Evolutionary conservation across 2,888 invertebrate genomes (phyloP), one percentile per base, ranked within the genome.

Genomic region (Poecilobothrus nobilitatus): DNA sequence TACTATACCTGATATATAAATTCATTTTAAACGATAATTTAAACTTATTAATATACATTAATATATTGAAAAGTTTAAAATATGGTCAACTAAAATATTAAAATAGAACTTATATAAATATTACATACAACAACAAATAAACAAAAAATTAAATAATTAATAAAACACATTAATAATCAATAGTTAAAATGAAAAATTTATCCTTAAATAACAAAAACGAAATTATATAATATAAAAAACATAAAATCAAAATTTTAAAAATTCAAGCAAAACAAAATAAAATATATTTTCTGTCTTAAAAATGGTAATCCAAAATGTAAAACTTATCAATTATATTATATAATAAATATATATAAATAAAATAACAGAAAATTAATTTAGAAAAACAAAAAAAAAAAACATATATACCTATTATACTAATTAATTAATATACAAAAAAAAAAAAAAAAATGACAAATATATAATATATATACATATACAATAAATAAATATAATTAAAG

Each of bases 261-360:
- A 41, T 41, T 41, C 41, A 12, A 41, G 2, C 4, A 41, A 41
- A 41, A 41, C 9, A 2, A 41, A 41, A 12, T 12, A 6, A 53
- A 18, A 53, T 53, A 53, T 53, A 53, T 53, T 53, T 53, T 53
- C 53, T 53, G 53, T 53, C 53, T 53, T 53, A 53, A 53, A 53
- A 53, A 53, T 53, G 15, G 18, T 53, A 53, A 53, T 53, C 53
- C 18, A 53, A 53, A 53, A 53, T 18, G 7, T 41, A 12, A 41
- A 41, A 41, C 12, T 41, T 6, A 41, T 5, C 15, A 53, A 53
- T 53, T 53, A 53, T 2, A n/a, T 53, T 53, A 18, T 18, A n/a
- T 53, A 53, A 18, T n/a, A 37, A 1, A 18, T 53, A 18, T 53
- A 53, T 53, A 18, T 18, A 18, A 4, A 53, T 18, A 44, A 15